Conservation (phyloP, 2,888 invertebrate genomes). For the Ennomos fuscantarius region DNA sequence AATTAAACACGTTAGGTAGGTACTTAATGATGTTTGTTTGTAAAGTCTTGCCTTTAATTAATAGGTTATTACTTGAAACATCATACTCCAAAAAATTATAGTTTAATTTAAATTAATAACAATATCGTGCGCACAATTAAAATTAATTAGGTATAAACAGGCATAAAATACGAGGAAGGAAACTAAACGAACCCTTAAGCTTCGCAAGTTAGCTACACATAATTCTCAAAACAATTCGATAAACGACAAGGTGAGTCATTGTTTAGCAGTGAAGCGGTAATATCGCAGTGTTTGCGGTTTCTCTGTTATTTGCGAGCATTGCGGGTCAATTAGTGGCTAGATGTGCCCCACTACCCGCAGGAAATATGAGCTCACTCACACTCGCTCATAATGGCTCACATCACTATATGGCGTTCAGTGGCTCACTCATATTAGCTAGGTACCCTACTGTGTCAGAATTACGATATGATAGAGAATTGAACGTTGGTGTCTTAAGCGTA, state of each 20-base stretch:
- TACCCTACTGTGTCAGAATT: too few relatives aligned
- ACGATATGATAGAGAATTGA: too few relatives aligned
- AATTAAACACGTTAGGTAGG: too few relatives aligned
- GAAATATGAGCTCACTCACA: constrained; percentile 40
- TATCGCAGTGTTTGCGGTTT: constrained; percentile 60
- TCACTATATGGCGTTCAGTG: background rate
- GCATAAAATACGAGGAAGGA: constrained; percentile 45
- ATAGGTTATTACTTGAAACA: too few relatives aligned
- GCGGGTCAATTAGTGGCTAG: constrained; percentile 62
- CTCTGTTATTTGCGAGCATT: constrained; percentile 61
- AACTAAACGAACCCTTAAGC: constrained; percentile 35
- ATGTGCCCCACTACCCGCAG: constrained; percentile 48
- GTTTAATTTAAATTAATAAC: too few relatives aligned
- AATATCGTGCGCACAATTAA: too few relatives aligned
- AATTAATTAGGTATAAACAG: constrained; percentile 22
- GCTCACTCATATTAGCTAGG: too few relatives aligned
- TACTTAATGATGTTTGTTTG: too few relatives aligned
- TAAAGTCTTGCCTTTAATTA: too few relatives aligned
- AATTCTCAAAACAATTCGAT: constrained; percentile 50
- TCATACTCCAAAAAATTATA: too few relatives aligned
- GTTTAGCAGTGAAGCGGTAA: constrained; percentile 55
- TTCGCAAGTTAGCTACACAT: constrained; percentile 18
- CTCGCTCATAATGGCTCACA: constrained; percentile 5
- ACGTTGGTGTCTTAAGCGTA: too few relatives aligned
- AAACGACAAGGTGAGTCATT: constrained; percentile 54